Evolutionary conservation across 2,888 invertebrate genomes (phyloP).

Genomic region (Agrotis segetum): DNA sequence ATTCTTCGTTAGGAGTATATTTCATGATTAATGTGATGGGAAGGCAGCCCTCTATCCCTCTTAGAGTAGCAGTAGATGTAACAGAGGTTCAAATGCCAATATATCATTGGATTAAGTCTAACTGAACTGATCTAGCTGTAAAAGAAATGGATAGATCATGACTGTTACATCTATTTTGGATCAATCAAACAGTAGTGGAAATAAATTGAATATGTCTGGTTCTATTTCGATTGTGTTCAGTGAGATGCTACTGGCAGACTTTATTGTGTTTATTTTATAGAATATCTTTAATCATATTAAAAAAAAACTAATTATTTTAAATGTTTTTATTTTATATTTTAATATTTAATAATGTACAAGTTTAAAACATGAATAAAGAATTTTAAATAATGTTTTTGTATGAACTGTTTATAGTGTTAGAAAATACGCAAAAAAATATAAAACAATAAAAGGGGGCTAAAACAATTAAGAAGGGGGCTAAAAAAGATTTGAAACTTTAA

Average conservation of each 20-base stretch:
- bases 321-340: no score
- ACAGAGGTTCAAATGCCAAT: slow-evolving; percentile 13
- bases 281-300: no score
- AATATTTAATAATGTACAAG: no score
- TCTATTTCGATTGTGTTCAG: no score
- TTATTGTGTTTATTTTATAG: no score
- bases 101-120: slow-evolving; percentile 16
- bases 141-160: slow-evolving; percentile 17
- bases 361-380: no score
- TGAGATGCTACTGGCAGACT: no score
- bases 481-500: not conserved
- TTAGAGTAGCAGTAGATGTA: not conserved
- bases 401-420: no score
- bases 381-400: no score
- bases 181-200: not conserved
- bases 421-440: not conserved
- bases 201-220: not conserved
- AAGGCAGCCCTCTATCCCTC: not conserved
- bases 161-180: slow-evolving; percentile 4
- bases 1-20: slow-evolving; percentile 40
- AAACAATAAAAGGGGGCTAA: not conserved
- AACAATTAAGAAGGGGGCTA: not conserved
- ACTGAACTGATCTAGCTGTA: not conserved
- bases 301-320: no score
- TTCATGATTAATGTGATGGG: slow-evolving; percentile 28